Evolutionary conservation across 2,888 invertebrate genomes (phyloP).

Genomic region (Agrotis clavis): DNA sequence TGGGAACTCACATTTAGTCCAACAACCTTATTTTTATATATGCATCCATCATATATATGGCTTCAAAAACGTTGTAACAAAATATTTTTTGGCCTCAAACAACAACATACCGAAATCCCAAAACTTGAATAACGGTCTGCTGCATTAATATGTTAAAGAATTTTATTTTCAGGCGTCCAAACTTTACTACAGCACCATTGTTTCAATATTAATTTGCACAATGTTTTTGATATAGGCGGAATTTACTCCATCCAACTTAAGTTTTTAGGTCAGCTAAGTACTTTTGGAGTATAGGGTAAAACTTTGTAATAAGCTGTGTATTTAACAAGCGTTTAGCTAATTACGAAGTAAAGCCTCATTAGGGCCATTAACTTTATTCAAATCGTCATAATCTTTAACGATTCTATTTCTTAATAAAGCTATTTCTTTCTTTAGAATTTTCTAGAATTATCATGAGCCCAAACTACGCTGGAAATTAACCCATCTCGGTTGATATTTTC

Average conservation of each 20-base stretch:
- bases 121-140: slow-evolving; percentile 1
- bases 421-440: not conserved
- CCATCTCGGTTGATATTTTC: too few species aligned
- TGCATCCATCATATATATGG: too few species aligned
- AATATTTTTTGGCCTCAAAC: not conserved
- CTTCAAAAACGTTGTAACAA: too few species aligned
- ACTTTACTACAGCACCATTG: slow-evolving; percentile 3
- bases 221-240: not conserved
- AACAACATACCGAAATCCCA: slow-evolving; percentile 6
- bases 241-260: not conserved
- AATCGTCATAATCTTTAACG: slow-evolving; percentile 2
- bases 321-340: not conserved
- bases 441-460: not conserved
- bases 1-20: too few species aligned
- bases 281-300: not conserved
- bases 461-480: too few species aligned
- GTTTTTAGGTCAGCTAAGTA: not conserved
- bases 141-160: slow-evolving; percentile 5
- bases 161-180: slow-evolving; percentile 7
- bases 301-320: slow-evolving; percentile 4
- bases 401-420: not conserved
- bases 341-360: slow-evolving; percentile 8
- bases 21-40: too few species aligned
- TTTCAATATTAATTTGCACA: slow-evolving; percentile 6
- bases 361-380: not conserved